These are phyloP conservation scores for Lycia hirtaria DNA, from an alignment of 2,888 invertebrate genomes.

Conservation along the genomic window DNA sequence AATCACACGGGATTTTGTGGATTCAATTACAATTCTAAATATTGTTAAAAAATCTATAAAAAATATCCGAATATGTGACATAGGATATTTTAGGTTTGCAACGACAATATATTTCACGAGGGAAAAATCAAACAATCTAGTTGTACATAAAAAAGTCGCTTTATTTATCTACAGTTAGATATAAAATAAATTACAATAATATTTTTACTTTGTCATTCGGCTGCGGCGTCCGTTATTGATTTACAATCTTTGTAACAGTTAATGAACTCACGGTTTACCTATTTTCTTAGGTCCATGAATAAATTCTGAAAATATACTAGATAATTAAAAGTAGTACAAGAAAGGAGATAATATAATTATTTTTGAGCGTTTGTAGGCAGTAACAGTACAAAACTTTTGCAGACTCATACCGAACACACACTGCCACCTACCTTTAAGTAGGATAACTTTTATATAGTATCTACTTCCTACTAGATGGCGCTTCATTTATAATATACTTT, in stretches of 20 bases:
- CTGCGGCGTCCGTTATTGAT: conserved; percentile 61
- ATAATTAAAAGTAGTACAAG: conserved; percentile 6
- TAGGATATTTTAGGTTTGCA: no score
- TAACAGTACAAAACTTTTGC: conserved; percentile 46
- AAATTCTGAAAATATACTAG: conserved; percentile 26
- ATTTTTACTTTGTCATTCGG: conserved; percentile 62
- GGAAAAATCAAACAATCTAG: conserved; percentile 25
- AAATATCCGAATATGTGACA: no score
- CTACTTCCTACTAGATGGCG: conserved; percentile 35
- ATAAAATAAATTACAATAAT: conserved; percentile 84
- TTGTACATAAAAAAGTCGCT: conserved; percentile 82
- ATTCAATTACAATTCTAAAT: no score
- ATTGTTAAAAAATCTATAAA: no score
- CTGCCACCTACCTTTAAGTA: conserved; percentile 43
- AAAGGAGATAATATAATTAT: conserved; percentile 1
- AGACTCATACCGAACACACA: conserved; percentile 44
- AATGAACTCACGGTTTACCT: no score
- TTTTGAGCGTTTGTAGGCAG: conserved; percentile 42
- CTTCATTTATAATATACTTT: conserved; percentile 37
- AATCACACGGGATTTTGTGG: no score
- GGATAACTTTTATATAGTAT: conserved; percentile 28
- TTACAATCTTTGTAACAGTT: conserved; percentile 43
- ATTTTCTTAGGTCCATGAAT: no score
- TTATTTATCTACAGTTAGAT: conserved; percentile 85
- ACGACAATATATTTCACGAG: no score